A percentile compares a stretch with the other conserved stretches of the same genome.
These are phyloP conservation scores for Carlito syrichta DNA, from an alignment of 2,113 vertebrate species.

Conservation along the genomic window DNA sequence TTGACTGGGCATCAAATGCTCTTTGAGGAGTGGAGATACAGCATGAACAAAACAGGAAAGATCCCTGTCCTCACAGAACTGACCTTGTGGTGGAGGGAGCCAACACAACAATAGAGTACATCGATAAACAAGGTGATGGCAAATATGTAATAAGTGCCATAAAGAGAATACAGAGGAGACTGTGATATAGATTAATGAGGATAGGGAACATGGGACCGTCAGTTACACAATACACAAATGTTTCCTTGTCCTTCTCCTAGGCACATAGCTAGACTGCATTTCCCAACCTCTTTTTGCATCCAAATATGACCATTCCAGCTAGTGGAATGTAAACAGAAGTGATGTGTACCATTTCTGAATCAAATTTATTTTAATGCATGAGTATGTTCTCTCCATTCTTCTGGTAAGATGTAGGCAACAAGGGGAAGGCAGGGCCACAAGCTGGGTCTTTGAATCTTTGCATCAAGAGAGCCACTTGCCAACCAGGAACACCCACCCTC, in stretches of 20 bases:
- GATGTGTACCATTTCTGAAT: not conserved
- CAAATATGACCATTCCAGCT: not conserved
- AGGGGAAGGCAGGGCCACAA: too few relatives aligned
- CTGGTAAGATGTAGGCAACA: not conserved
- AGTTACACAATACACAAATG: not conserved
- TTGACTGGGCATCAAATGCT: not conserved
- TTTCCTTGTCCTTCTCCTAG: not conserved
- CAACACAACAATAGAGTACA: not conserved
- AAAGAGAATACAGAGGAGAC: not conserved
- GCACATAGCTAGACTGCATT: not conserved
- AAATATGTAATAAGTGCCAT: not conserved
- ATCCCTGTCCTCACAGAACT: not conserved
- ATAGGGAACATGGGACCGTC: too few relatives aligned
- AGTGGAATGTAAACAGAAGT: not conserved
- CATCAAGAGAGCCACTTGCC: not conserved
- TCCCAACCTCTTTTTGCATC: not conserved
- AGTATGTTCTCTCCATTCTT: not conserved
- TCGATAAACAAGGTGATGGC: not conserved
- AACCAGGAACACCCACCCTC: not conserved
- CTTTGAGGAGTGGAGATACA: not conserved
- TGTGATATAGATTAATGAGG: not conserved
- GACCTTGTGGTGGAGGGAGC: not conserved
- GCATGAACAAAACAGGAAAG: not conserved
- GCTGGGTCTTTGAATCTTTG: not conserved
- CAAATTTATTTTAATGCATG: not conserved